These are phyloP conservation scores for Synanceia verrucosa DNA, from an alignment of 2,797 vertebrate species.

Conservation along the genomic window DNA sequence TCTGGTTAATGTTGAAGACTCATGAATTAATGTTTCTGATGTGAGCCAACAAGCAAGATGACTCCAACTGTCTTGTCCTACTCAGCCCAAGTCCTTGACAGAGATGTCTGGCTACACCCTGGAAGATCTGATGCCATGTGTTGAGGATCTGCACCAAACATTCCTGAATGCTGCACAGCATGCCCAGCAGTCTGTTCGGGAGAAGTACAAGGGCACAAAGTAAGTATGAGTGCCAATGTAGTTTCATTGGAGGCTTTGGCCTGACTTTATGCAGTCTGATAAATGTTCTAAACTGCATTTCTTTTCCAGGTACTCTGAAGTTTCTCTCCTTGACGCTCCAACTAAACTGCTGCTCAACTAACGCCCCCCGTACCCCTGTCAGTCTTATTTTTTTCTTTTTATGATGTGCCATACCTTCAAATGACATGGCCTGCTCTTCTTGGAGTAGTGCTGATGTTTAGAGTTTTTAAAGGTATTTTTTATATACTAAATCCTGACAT, in stretches of 20 bases:
- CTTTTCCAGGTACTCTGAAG: conserved; percentile 86
- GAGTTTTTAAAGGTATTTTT: conserved; percentile 67
- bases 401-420: conserved; percentile 37
- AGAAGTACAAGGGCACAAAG: conserved; percentile 96
- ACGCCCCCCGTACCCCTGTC: conserved; percentile 22
- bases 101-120: conserved; percentile 88
- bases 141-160: conserved; percentile 89
- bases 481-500: conserved; percentile 60
- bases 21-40: too few relatives aligned
- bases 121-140: conserved; percentile 89
- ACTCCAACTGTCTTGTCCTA: background rate
- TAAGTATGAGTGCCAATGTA: conserved; percentile 71
- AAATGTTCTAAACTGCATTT: background rate
- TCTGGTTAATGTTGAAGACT: too few relatives aligned
- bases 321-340: conserved; percentile 89
- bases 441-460: conserved; percentile 57
- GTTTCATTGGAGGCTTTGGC: too few relatives aligned
- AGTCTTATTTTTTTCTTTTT: background rate
- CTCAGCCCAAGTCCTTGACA: conserved; percentile 85
- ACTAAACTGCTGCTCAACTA: conserved; percentile 84
- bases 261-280: background rate
- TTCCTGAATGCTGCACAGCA: conserved; percentile 90
- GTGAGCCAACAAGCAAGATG: background rate
- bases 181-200: conserved; percentile 94
- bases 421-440: conserved; percentile 56